Evolutionary conservation across 2,113 vertebrate species (phyloP).

Genomic region (Pantherophis guttatus): DNA sequence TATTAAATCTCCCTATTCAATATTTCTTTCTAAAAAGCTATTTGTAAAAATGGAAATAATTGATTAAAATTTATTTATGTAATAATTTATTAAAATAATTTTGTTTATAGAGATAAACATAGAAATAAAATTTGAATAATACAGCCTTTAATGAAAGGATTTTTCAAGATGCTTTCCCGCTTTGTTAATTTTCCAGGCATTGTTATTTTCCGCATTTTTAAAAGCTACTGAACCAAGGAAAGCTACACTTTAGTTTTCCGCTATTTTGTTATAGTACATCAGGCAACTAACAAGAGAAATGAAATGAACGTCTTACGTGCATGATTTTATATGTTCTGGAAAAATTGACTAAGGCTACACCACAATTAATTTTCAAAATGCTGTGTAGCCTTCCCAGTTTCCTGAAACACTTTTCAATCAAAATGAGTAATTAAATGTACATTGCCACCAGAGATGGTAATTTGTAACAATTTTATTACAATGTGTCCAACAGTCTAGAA

Average conservation of each 20-base stretch:
- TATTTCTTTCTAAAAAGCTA: background rate
- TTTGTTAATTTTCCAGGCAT: background rate
- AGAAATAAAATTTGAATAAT: background rate
- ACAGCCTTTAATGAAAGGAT: background rate
- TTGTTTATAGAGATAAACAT: background rate
- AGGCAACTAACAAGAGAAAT: background rate
- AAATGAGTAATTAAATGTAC: background rate
- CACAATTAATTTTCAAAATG: background rate
- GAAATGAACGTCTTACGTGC: background rate
- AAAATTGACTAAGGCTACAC: background rate
- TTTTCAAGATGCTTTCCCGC: background rate
- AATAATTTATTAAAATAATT: background rate
- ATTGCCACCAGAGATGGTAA: background rate
- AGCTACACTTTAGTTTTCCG: background rate
- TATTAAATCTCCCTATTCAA: background rate
- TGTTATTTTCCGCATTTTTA: background rate
- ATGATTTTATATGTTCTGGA: background rate
- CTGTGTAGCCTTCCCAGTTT: background rate
- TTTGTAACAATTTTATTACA: background rate
- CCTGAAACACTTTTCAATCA: background rate
- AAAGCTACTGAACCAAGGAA: background rate
- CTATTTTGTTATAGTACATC: background rate
- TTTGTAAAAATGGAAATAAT: background rate
- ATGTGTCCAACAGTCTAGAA: background rate
- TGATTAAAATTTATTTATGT: background rate